These are phyloP conservation scores for Tetramorium bicarinatum DNA, from an alignment of 2,888 invertebrate genomes.

Conservation along the genomic window DNA sequence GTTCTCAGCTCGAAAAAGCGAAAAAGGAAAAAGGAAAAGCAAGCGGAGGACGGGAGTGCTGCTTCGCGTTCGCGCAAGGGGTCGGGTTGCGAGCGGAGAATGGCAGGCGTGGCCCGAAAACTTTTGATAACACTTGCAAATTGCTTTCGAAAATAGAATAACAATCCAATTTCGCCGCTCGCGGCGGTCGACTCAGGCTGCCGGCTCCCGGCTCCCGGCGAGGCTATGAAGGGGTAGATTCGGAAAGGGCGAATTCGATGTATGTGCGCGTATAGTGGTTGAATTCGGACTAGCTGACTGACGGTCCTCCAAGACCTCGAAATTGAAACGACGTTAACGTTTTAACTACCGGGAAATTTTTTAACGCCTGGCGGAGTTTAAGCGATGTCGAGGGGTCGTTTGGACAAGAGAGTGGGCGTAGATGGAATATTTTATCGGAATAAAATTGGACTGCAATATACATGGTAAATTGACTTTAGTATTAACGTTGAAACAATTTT, in stretches of 20 bases:
- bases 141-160: constrained; percentile 86
- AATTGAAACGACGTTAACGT: constrained; percentile 60
- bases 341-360: constrained; percentile 33
- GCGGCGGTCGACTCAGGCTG: constrained; percentile 78
- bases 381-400: constrained; percentile 24
- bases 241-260: constrained; percentile 53
- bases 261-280: constrained; percentile 11
- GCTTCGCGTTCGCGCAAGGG: constrained; percentile 19
- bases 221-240: constrained; percentile 62
- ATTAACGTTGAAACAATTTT: constrained; percentile 1
- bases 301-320: constrained; percentile 45
- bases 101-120: constrained; percentile 78
- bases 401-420: background rate
- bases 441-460: constrained; percentile 29
- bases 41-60: constrained; percentile 9
- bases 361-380: constrained; percentile 15
- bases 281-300: constrained; percentile 13
- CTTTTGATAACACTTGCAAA: constrained; percentile 86
- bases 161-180: constrained; percentile 85
- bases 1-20: constrained; percentile 37
- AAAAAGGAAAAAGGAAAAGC: constrained; percentile 27
- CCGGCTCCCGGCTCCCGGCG: constrained; percentile 71
- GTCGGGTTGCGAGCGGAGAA: constrained; percentile 46
- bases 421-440: constrained; percentile 41
- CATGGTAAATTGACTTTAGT: background rate